Base-by-base conservation (phyloP, 2,888 invertebrate species). In the Flabesymbios commensalis region DNA sequence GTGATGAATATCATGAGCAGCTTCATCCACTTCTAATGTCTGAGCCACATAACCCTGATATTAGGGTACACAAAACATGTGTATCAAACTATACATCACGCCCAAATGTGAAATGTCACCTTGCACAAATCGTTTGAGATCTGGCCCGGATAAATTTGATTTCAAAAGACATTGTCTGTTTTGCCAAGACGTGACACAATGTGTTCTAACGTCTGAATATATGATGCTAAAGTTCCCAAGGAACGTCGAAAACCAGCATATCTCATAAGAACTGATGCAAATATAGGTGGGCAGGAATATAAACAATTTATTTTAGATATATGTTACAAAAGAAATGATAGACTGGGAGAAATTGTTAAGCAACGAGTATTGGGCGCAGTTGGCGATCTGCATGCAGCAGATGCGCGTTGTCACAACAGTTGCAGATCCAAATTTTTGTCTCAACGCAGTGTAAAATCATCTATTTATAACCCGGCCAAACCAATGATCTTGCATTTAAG, bases 351-450 rank as follows among this genome's bases (percentile, higher is more conserved):
- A 14, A 45, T 24, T n/a, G 45, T 45, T 14, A 14, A 7, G 10
- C n/a, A 45, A 45, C 17, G 45, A 7, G 45, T 45, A 10, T 10
- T 45, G 24, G 22, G 45, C 22, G 45, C 45, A 22, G 45, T 45
- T n/a, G 45, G 45, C 10, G 45, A 45, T 45, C 24, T 45, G 45
- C 24, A 45, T 45, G 45, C 45, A n/a, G 45, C 45, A 45, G 45
- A 45, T 45, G 45, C 45, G 10, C 45, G 45, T 10, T 45, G 45
- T 24, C 45, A 45, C 22, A 24, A 45, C n/a, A 19, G n/a, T 10
- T 45, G 45, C 22, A 10, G 45, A 45, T 14, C 45, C 45, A 45
- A 24, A 14, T 45, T 45, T 24, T 19, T 45, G 22, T 45, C 45
- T n/a, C 7, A 14, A n/a, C 45, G 24, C 22, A 45, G 22, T 45